Evolutionary conservation across 2,113 vertebrate genomes (phyloP).

Genomic region (Chauna torquata): DNA sequence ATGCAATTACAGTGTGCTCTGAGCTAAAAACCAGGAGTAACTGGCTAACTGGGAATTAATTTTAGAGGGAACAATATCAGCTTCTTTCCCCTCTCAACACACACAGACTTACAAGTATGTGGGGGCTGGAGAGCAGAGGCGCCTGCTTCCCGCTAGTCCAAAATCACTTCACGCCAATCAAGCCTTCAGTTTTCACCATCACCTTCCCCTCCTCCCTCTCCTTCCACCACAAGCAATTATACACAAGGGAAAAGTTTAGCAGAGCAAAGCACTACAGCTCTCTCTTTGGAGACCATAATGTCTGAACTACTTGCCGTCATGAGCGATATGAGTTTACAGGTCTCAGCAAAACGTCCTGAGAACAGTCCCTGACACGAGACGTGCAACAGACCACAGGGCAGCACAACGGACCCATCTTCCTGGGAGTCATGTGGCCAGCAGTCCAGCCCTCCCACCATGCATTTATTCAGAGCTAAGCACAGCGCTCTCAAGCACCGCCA

Average conservation of each 20-base stretch:
- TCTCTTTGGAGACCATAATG: neutral
- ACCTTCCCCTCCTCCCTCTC: conserved; percentile 6
- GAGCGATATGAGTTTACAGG: neutral
- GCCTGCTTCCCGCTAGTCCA: neutral
- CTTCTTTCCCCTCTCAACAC: conserved; percentile 34
- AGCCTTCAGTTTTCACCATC: neutral
- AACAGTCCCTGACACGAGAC: accelerated
- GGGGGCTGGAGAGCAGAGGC: neutral
- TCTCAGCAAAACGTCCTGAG: neutral
- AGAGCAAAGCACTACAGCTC: neutral
- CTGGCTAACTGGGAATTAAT: conserved; percentile 68
- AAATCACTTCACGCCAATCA: conserved; percentile 47
- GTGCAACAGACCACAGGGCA: neutral
- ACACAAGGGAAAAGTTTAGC: neutral
- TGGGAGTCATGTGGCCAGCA: accelerated
- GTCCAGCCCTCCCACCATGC: accelerated
- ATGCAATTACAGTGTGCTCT: conserved; percentile 55
- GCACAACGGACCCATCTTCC: neutral
- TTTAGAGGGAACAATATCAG: conserved; percentile 50
- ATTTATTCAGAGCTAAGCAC: neutral
- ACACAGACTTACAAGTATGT: conserved; percentile 13
- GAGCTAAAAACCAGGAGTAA: conserved; percentile 64
- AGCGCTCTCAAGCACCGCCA: neutral
- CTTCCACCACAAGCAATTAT: neutral
- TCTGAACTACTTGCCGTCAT: neutral